Evolutionary conservation across 1,140 invertebrate genomes (phyloP), one percentile per base, ranked within the genome.

Genomic region (Scaptomyza hsui): DNA sequence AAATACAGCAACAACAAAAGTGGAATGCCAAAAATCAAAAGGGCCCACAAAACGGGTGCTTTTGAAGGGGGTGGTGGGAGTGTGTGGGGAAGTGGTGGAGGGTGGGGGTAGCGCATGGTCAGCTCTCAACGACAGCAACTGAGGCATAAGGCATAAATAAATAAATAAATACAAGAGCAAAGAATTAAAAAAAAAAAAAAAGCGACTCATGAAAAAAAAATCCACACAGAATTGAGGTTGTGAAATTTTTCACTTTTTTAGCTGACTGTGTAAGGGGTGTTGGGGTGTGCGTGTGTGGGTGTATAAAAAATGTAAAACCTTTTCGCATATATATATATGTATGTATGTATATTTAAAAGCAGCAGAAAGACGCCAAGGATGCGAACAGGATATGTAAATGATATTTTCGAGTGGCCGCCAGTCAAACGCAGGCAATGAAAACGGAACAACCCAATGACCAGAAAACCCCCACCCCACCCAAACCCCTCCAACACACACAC

Each of bases 361-460:
- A 7, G 10, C 15, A 18, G 18, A 24, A 24, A 13, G 3, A 13
- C 29, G 39, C 13, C 53, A 71, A 67, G 73, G 51, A 68, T 67
- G 74, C 74, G 75, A 44, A 41, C 49, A 62, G 82, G 63, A 88
- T 82, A 86, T 86, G 82, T 88, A 86, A 86, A 86, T 86, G 82
- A 86, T 86, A 88, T 86, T 88, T 86, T 88, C 74, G 78, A 88
- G 82, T 86, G 76, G 51, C 44, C 44, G 35, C 44, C 45, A 53
- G 82, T 86, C 82, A 88, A 86, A 86, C 63, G 82, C 82, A 86
- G 81, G 45, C 71, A 68, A 68, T 60, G 70, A 72, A 72, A 68
- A 60, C 19, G 52, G 61, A 65, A 59, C 29, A 71, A 56, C 24
- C 41, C 48, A 53, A 60, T 59, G 47, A 68, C 49, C 48, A 48